Base-by-base conservation (phyloP, 2,797 vertebrate species). In the Euphonia xanthogaster region DNA sequence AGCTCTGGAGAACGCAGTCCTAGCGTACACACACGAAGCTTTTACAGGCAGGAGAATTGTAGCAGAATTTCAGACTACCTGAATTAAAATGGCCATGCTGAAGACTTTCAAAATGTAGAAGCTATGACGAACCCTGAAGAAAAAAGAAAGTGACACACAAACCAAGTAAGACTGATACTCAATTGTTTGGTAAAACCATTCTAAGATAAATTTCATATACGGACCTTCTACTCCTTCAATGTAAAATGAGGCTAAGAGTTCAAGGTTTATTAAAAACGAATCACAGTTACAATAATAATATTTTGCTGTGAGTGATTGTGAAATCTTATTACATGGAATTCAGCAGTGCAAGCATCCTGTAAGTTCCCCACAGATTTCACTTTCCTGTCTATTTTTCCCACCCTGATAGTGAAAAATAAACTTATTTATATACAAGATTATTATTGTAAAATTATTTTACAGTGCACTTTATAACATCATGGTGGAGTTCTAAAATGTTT, bases 391-490 rank as follows among this genome's bases (percentile, higher is more conserved):
- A 14, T 67, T 80, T 80, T 77, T 23, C 28, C 33, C 28, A 51
- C 28, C 25, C 65, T 35, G 17, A 63, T 63, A 77, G 9, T 13
- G 11, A 89, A 91, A 94, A 94, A 78, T 78, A 83, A 78, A 82
- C 6, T 76, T 91, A 66, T 60, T 92, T 88, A 53, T 42, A 30
- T 66, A 39, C 40, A 70, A 9, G 37, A 80, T 21, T 3, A 79
- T 77, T 72, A 62, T 15, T 91, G 50, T 86, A 19, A 66, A 58
- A 73, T 95, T 94, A 90, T 96, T 96, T 39, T 94, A 50, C 47
- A 61, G 31, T 79, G 25, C 7, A 28, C 47, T 92, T 93, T 73
- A 62, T 54, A 86, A 73, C 14, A 40, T 54, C 2, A 30, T 9
- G 4, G 25, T 8, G 11, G 37, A 79, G 20, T 14, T 87, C 15